These are phyloP conservation scores for Orussus abietinus DNA, from an alignment of 1,140 invertebrate genomes.

Conservation along the genomic window DNA sequence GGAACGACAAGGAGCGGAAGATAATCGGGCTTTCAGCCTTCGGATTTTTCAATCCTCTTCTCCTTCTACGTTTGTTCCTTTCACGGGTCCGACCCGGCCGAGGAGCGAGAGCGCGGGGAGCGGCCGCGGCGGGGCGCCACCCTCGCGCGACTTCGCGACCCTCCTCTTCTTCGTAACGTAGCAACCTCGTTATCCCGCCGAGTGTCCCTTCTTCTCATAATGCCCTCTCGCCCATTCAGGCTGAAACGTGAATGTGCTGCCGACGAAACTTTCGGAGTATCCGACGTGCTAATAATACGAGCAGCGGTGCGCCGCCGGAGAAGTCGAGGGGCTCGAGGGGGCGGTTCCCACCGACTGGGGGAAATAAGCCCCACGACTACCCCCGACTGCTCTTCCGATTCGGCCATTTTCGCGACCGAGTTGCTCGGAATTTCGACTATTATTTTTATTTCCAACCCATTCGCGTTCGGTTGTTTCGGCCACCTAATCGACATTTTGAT, in stretches of 20 bases:
- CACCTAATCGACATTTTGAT: too few relatives aligned
- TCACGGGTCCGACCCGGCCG: conserved; percentile 11
- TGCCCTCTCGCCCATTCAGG: conserved; percentile 25
- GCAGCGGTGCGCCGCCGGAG: background rate
- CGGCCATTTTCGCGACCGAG: too few relatives aligned
- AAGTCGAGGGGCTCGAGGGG: too few relatives aligned
- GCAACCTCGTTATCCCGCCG: conserved; percentile 27
- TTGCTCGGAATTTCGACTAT: too few relatives aligned
- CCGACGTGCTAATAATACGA: conserved; percentile 27
- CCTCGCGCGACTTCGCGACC: conserved; percentile 5
- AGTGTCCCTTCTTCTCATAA: conserved; percentile 22
- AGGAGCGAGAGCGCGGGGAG: conserved; percentile 6
- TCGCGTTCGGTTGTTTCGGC: too few relatives aligned
- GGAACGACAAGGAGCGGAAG: conserved; percentile 41
- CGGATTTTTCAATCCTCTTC: conserved; percentile 41
- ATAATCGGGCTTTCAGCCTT: conserved; percentile 43
- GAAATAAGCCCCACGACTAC: too few relatives aligned
- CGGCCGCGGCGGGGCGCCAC: background rate
- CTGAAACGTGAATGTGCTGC: conserved; percentile 22
- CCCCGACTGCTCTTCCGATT: too few relatives aligned
- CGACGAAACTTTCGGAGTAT: conserved; percentile 26
- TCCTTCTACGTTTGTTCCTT: conserved; percentile 22
- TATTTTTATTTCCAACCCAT: too few relatives aligned
- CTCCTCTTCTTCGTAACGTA: background rate
- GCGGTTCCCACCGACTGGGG: too few relatives aligned